phyloP scores from a whole-genome alignment of 2,888 invertebrate species.

The Hirtodrosophila trivittata region DNA sequence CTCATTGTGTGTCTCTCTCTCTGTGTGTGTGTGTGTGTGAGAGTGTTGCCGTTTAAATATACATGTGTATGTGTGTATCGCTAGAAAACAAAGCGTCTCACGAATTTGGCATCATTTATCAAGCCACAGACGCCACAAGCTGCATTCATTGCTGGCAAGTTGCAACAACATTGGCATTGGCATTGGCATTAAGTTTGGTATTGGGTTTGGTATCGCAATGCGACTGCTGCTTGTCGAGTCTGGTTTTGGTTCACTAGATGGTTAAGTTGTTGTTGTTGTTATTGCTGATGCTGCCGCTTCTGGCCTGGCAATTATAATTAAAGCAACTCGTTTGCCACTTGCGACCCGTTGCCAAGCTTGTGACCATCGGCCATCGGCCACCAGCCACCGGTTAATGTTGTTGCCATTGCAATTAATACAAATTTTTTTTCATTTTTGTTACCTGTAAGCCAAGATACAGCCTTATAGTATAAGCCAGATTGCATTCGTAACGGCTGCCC shows the following conservation, averaged over 20 bases:
- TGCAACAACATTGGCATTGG: constrained; percentile 2
- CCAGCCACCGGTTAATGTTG: constrained; percentile 5
- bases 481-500: constrained; percentile 53
- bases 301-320: constrained; percentile 73
- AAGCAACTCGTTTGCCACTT: constrained; percentile 65
- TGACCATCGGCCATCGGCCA: constrained; percentile 5
- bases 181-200: constrained; percentile 31
- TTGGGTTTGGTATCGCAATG: constrained; percentile 28
- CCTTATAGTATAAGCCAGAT: constrained; percentile 29
- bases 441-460: constrained; percentile 16
- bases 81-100: constrained; percentile 67
- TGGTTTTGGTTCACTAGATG: constrained; percentile 7
- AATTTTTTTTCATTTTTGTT: constrained; percentile 49
- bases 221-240: constrained; percentile 9
- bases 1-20: not conserved
- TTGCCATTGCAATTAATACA: constrained; percentile 63
- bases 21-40: constrained; percentile 11
- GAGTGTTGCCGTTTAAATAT: constrained; percentile 19
- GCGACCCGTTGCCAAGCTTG: constrained; percentile 48
- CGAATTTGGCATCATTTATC: constrained; percentile 78
- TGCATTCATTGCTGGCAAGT: constrained; percentile 25
- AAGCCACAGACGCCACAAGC: constrained; percentile 50
- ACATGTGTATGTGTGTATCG: not conserved
- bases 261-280: not conserved
- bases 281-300: constrained; percentile 11